A percentile compares a stretch with the other conserved stretches of the same genome.
phyloP scores from a whole-genome alignment of 2,888 invertebrate genomes.

The Nomada flava region DNA sequence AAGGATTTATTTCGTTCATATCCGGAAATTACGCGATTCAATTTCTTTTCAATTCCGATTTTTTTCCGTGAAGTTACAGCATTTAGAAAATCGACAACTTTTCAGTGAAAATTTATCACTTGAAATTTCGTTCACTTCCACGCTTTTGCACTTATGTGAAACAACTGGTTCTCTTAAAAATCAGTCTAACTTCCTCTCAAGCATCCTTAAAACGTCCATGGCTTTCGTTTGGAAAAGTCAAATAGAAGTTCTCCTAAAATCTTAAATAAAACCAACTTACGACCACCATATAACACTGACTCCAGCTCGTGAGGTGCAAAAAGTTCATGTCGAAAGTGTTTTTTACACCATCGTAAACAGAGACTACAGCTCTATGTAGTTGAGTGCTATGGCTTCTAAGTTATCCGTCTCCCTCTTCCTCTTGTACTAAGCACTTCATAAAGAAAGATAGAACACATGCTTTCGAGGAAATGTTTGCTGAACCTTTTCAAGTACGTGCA shows the following conservation, averaged over 20 bases:
- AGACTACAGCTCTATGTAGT: constrained; percentile 4
- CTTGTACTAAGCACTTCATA: constrained; percentile 22
- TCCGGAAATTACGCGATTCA: too few species aligned
- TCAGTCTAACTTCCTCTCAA: not conserved
- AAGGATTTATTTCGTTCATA: too few species aligned
- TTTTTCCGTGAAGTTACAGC: not conserved
- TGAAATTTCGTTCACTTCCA: not conserved
- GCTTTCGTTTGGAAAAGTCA: not conserved
- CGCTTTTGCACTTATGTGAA: not conserved
- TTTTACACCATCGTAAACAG: constrained; percentile 55
- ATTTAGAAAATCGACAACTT: not conserved
- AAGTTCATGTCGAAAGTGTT: constrained; percentile 54
- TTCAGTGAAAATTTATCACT: not conserved
- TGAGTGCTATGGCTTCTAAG: constrained; percentile 27
- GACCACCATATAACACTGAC: not conserved
- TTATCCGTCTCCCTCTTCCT: not conserved
- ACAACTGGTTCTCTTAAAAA: not conserved
- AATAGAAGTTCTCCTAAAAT: constrained; percentile 22
- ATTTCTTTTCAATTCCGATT: not conserved
- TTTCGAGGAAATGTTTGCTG: constrained; percentile 37
- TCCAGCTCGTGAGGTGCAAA: constrained; percentile 36
- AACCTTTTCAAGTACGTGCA: constrained; percentile 5
- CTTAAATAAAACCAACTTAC: constrained; percentile 39
- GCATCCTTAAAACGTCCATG: not conserved
- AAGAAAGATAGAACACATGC: constrained; percentile 17